Evolutionary conservation across 2,888 invertebrate genomes (phyloP), one percentile per base, ranked within the genome.

Genomic region (Drosophila kanekoi): DNA sequence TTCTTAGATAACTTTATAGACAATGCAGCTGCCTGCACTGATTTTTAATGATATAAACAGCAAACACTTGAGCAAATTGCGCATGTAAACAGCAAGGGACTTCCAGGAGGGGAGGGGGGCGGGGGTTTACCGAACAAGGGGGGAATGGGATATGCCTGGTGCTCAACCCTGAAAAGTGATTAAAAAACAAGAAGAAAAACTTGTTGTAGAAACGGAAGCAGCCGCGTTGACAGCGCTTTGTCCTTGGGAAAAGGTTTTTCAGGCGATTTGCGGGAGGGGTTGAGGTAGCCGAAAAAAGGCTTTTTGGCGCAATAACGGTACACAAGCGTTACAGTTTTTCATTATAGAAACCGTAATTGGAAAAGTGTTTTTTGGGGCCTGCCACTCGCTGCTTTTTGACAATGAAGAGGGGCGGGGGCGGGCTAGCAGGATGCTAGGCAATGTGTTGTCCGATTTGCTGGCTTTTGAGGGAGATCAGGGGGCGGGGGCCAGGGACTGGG

Each of bases 81-180:
- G 88, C 89, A 74, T 85, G 89, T 85, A 87, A 88, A 83, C 81
- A 83, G 72, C 67, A 67, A 38, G 72, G 72, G 57, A 57, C 61
- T 51, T 58, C 48, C 52, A 58, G 74, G 20, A 20, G 20, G 20
- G 20, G 20, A 5, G 0, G 4, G 20, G 20, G 20, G n/a, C n/a
- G n/a, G n/a, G n/a, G n/a, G n/a, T n/a, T n/a, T n/a, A n/a, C n/a
- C n/a, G n/a, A n/a, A n/a, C n/a, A 0, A 0, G 4, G 3, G 8
- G 8, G 28, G 8, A 8, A 2, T 0, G 2, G 38, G 53, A 43
- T 58, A 74, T 58, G 37, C 40, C 54, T 58, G 70, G 78, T 76
- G 85, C 72, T 81, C 89, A 81, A 84, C 89, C 89, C 89, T 84
- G 87, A 89, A 84, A 84, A 84, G 83, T 89, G 89, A 89, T 84